Conservation (phyloP, 1,140 invertebrate genomes). For the Himalopsyche phryganea region DNA sequence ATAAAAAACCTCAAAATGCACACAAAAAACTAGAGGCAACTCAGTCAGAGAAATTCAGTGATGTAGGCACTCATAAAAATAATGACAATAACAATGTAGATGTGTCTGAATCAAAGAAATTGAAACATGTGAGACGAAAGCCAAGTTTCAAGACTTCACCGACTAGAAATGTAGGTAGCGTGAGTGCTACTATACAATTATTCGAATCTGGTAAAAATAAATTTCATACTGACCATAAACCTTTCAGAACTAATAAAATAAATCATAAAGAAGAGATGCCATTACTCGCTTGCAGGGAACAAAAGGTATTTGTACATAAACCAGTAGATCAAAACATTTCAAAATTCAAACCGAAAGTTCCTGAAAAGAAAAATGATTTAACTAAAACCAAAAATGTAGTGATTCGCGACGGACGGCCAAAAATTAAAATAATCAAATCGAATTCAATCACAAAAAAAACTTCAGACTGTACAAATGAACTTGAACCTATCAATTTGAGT, state of each 20-base stretch:
- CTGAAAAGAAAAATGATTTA: conserved; percentile 17
- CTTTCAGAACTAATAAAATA: conserved; percentile 21
- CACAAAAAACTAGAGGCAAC: conserved; percentile 2
- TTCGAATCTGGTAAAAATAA: conserved; percentile 26
- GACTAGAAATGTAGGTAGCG: conserved; percentile 17
- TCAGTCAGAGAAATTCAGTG: conserved; percentile 1
- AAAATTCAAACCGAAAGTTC: conserved; percentile 12
- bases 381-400: conserved; percentile 17
- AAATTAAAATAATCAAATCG: conserved; percentile 8
- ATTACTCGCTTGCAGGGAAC: too few relatives aligned
- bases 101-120: conserved; percentile 31
- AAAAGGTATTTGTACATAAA: too few relatives aligned
- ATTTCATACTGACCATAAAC: background rate
- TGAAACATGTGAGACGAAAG: conserved; percentile 36
- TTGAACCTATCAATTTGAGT: background rate
- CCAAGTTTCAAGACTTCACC: conserved; percentile 26
- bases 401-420: conserved; percentile 16
- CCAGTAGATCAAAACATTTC: background rate
- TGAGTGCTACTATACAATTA: conserved; percentile 27
- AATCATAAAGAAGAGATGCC: conserved; percentile 23
- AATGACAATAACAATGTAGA: conserved; percentile 35
- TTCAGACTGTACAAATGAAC: background rate
- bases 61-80: background rate
- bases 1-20: conserved; percentile 16
- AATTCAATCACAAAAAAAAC: background rate